Evolutionary conservation across 1,140 invertebrate genomes (phyloP), one percentile per base, ranked within the genome.

Genomic region (Drosophila pectinifera): DNA sequence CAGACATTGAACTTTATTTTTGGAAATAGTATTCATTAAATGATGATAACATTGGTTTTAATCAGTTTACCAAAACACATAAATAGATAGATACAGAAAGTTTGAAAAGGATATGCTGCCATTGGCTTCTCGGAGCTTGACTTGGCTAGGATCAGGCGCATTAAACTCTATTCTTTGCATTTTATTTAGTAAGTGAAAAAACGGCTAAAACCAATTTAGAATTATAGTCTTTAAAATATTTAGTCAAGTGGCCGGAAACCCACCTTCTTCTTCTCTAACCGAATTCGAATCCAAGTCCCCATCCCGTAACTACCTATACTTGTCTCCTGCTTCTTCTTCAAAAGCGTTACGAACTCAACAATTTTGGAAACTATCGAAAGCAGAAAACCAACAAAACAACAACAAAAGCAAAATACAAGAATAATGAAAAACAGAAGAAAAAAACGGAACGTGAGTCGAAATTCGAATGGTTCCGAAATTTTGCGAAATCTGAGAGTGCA

Each of bases 101-200:
- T 51, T 51, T 51, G 49, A 51, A 36, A 22, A 53, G 49, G 49
- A 36, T 22, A n/a, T 3, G 31, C 31, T 10, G 13, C 14, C 7
- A 36, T 22, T 22, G 49, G 49, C 13, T 53, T 53, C 38, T 53
- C 1, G 18, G 36, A 53, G 49, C 49, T 14, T 22, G n/a, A 22
- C 18, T 53, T 34, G 59, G 24, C 10, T n/a, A 20, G 22, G 61
- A 77, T 64, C 62, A 34, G 42, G 49, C 31, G 64, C 36, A 75
- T 68, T 77, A 53, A 81, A 77, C 59, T 83, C 76, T 72, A 76
- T 88, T 83, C 70, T 88, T 83, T 89, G 83, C 83, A 88, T 88
- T 88, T 88, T 73, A 83, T 77, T 88, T 89, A 81, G 59, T 85
- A 84, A 84, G 77, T 62, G 81, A 68, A 65, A 26, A 43, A 20